These are phyloP conservation scores for Cyrtodaria siliqua DNA, from an alignment of 2,888 invertebrate genomes.

Conservation along the genomic window DNA sequence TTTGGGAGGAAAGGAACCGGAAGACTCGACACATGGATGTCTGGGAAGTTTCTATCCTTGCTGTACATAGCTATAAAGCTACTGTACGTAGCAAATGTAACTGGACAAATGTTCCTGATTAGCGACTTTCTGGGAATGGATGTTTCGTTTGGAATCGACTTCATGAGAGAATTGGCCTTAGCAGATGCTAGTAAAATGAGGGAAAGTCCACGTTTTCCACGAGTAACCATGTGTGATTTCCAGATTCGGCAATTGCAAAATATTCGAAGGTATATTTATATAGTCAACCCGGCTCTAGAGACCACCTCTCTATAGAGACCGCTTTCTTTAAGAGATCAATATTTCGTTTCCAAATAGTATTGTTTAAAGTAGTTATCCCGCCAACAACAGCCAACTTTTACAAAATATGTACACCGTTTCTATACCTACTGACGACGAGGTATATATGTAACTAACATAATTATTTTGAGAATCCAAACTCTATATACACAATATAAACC, in stretches of 20 bases:
- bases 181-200: conserved; percentile 36
- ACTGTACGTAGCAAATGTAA: conserved; percentile 64
- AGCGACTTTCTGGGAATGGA: conserved; percentile 68
- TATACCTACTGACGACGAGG: no score
- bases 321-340: no score
- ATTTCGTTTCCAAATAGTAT: no score
- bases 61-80: conserved; percentile 68
- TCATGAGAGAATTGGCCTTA: conserved; percentile 64
- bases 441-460: no score
- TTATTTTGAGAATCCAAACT: no score
- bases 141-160: conserved; percentile 72
- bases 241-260: conserved; percentile 80
- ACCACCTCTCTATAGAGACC: no score
- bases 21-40: conserved; percentile 78
- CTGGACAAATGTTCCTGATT: conserved; percentile 68
- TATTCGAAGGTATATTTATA: conserved; percentile 66
- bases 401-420: no score
- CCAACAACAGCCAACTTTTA: no score
- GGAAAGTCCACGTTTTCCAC: conserved; percentile 70
- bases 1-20: no score
- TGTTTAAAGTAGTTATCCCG: no score
- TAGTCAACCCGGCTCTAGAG: no score
- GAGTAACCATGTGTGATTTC: conserved; percentile 78
- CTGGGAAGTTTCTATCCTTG: conserved; percentile 68
- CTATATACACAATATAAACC: no score